Base-by-base conservation (phyloP, 2,888 invertebrate species). In the Phyllotreta striolata region DNA sequence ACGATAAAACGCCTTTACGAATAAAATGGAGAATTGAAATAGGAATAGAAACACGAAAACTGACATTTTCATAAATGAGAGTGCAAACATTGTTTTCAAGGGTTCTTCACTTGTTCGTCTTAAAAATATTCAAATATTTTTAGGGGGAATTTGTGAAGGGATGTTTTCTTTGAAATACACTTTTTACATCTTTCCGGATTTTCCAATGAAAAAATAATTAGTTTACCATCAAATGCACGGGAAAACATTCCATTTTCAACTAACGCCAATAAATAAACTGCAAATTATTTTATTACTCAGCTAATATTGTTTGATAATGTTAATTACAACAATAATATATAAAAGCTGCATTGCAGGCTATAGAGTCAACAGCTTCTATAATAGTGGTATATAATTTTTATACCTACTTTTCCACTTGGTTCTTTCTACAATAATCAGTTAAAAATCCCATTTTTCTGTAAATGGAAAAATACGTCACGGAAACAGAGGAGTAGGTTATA, bases 51-150 rank as follows among this genome's bases (percentile, higher is more conserved):
- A 44, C 8, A 24, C 47, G 24, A 47, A 47, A 47, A 47, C 47
- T 47, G 47, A 47, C 44, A 47, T 14, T 47, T 47, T 47, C 47
- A 47, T 47, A 47, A 47, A 47, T 47, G 47, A 47, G 47, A 47
- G 14, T 47, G 47, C 47, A 47, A 47, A 47, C 47, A 47, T 5
- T 47, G 47, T 13, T 47, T 47, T 47, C 14, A 47, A 47, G 24
- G 24, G 47, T 47, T 47, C 47, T 47, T 47, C 14, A 47, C 47
- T 47, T 24, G 24, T 4, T 47, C 14, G n/a, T 9, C 47, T 47
- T 47, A 14, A 14, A 47, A 10, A 47, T 24, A 47, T 47, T 47
- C 47, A 24, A 47, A 47, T 47, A 47, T 47, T 47, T 47, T 47
- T 24, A 9, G 14, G 14, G 24, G 24, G 13, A 44, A 13, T 44